A percentile compares a stretch with the other conserved stretches of the same genome.
These are phyloP conservation scores for Stegodyphus mimosarum DNA, from an alignment of 1,140 invertebrate genomes.

Conservation along the genomic window DNA sequence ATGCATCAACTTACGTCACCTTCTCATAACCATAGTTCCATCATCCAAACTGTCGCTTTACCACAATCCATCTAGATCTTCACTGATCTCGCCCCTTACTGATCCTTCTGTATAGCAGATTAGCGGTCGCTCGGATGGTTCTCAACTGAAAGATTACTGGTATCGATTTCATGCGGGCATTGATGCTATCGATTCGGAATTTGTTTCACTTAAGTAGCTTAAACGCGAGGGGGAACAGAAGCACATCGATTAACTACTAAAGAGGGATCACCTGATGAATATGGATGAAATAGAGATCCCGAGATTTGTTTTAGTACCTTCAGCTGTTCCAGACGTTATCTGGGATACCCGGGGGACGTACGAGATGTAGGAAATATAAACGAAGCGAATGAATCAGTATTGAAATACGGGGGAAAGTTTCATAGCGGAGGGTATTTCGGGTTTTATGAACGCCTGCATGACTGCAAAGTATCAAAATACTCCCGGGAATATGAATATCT, in stretches of 20 bases:
- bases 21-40: no score
- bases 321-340: neutral
- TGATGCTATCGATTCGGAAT: conserved; percentile 47
- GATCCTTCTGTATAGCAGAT: neutral
- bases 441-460: conserved; percentile 12
- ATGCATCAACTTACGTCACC: no score
- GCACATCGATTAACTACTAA: conserved; percentile 31
- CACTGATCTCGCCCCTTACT: neutral
- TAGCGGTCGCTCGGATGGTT: neutral
- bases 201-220: conserved; percentile 54
- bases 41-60: no score
- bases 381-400: conserved; percentile 49
- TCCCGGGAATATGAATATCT: no score
- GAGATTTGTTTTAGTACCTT: conserved; percentile 45
- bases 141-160: conserved; percentile 5
- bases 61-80: no score
- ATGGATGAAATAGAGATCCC: conserved; percentile 49
- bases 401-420: conserved; percentile 30
- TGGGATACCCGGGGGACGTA: neutral
- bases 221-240: neutral
- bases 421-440: conserved; percentile 16
- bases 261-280: conserved; percentile 55
- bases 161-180: conserved; percentile 1
- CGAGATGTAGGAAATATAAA: neutral
- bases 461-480: neutral